Base-by-base conservation (phyloP, 2,797 vertebrate species). In the Diglossa cyanea region DNA sequence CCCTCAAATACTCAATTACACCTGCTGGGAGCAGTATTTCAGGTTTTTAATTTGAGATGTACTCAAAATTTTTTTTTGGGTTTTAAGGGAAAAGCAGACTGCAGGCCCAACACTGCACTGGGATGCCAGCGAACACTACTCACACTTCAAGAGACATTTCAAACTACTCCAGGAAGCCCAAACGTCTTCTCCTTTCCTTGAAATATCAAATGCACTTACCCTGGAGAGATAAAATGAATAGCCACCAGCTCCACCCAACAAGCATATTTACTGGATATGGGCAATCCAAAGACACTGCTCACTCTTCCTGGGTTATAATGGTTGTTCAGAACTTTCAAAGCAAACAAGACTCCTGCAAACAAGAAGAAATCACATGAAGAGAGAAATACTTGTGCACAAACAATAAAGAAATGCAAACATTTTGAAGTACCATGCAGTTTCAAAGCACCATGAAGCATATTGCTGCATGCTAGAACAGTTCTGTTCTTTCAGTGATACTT, bases 231-330 rank as follows among this genome's bases (percentile, higher is more conserved):
- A 3, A 99, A 39, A 93, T 99, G 99, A 96, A 99, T 99, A 28
- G 98, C 98, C 81, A 99, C 91, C 37, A 99, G 98, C 97, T 99
- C 99, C 40, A 97, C 98, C 99, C 99, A 99, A 95, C 99, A 99
- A 26, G 98, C 98, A 7, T 98, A 99, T 97, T 93, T 98, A 94
- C 98, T 99, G 84, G 98, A 63, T 57, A 99, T 96, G 5, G 83
- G 97, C 30, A 99, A 24, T 10, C 98, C 99, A 98, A 99, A 67
- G 85, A 99, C 58, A 23, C 76, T 97, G 73, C 97, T 98, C 82
- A 98, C 95, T 48, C 98, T 98, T 77, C 99, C 99, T 6, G 99
- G 99, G 84, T 98, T 95, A 92, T 99, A 99, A 95, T 99, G 94
- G 97, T 99, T 99, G 96, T 96, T 99, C 76, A 99, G 97, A 85